Percentiles rank a stretch among this genome's conserved stretches.
These are phyloP conservation scores for Balanococcus diminutus DNA, from an alignment of 2,888 invertebrate genomes.

Conservation along the genomic window DNA sequence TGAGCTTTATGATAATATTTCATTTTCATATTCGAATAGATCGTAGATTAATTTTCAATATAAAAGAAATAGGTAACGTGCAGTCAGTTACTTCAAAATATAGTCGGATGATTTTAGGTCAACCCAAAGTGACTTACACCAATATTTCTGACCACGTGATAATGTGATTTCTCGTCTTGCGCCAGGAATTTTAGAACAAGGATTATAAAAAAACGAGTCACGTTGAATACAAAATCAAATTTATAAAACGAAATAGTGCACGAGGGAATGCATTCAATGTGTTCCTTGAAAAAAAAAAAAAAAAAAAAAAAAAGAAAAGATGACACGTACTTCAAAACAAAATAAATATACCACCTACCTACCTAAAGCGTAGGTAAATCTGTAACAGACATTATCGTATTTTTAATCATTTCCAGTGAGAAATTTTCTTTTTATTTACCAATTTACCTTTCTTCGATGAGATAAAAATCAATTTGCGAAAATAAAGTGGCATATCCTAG, in stretches of 20 bases:
- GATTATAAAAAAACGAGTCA: neutral
- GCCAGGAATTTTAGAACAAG: neutral
- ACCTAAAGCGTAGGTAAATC: neutral
- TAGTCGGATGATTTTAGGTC: neutral
- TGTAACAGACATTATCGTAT: neutral
- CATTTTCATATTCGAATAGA: neutral
- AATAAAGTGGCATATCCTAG: conserved; percentile 9
- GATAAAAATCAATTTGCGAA: conserved; percentile 22
- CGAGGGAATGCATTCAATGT: neutral
- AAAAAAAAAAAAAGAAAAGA: neutral
- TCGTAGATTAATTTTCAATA: neutral
- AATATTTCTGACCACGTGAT: neutral
- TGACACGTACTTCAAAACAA: neutral
- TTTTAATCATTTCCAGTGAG: neutral
- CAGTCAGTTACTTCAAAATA: neutral
- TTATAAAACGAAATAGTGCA: neutral
- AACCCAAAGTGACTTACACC: neutral
- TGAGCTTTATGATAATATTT: neutral
- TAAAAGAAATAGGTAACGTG: neutral
- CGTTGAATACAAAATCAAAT: conserved; percentile 11
- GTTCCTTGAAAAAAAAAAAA: neutral
- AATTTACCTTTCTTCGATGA: neutral
- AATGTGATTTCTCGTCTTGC: neutral
- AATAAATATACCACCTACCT: no score
- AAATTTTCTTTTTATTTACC: neutral